Evolutionary conservation across 2,888 invertebrate genomes (phyloP).

Genomic region (Synergus itoensis): DNA sequence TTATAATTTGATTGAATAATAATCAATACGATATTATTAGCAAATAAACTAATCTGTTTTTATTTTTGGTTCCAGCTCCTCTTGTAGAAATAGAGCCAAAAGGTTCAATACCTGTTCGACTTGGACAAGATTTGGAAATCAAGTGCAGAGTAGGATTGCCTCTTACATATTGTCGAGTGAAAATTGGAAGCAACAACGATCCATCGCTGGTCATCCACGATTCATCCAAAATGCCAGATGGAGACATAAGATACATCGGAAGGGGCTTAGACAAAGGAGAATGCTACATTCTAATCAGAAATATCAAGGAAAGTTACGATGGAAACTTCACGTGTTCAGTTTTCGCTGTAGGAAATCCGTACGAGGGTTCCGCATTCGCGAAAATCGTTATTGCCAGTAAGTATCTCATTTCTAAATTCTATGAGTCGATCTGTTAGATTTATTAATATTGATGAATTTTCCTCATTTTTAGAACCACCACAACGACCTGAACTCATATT

Average conservation of each 20-base stretch:
- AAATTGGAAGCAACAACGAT: slow-evolving; percentile 68
- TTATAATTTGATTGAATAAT: slow-evolving; percentile 56
- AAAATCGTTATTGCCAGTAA: slow-evolving; percentile 86
- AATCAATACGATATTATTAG: slow-evolving; percentile 45
- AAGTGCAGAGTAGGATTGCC: slow-evolving; percentile 81
- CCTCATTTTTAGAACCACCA: slow-evolving; percentile 78
- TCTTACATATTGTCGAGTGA: slow-evolving; percentile 82
- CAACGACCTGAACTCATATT: slow-evolving; percentile 78
- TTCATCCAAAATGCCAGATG: slow-evolving; percentile 60
- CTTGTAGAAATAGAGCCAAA: slow-evolving; percentile 75
- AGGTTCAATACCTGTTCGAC: slow-evolving; percentile 79
- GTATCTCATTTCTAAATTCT: slow-evolving; percentile 72
- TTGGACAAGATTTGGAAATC: slow-evolving; percentile 81
- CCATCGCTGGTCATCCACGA: slow-evolving; percentile 45
- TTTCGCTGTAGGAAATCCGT: slow-evolving; percentile 80
- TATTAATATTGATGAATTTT: slow-evolving; percentile 4
- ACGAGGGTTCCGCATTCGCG: slow-evolving; percentile 82
- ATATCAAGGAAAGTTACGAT: slow-evolving; percentile 84
- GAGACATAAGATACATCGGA: slow-evolving; percentile 78
- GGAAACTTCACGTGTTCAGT: slow-evolving; percentile 85
- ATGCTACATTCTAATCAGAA: slow-evolving; percentile 85
- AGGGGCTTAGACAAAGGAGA: slow-evolving; percentile 82
- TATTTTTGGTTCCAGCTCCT: background rate
- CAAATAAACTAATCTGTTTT: slow-evolving; percentile 5
- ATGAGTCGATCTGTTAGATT: background rate